Evolutionary conservation across 2,797 vertebrate genomes (phyloP).

Genomic region (Sciaenops ocellatus): DNA sequence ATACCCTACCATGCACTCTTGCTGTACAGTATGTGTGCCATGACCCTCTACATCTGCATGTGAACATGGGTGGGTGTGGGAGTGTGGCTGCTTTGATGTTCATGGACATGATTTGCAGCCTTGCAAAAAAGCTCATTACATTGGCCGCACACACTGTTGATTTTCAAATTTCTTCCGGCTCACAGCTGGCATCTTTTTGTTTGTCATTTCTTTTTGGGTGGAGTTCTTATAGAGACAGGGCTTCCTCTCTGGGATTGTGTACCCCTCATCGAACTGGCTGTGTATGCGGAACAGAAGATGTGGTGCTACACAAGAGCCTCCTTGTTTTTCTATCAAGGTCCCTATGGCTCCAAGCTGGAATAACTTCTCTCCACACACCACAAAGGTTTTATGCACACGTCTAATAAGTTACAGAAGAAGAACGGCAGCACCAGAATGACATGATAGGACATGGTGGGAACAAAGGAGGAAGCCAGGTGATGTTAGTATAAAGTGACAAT

Average conservation of each 20-base stretch:
- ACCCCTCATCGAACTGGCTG: background rate
- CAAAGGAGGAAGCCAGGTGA: background rate
- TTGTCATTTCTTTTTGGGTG: background rate
- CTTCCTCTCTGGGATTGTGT: background rate
- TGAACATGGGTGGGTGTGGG: background rate
- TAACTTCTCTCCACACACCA: no score
- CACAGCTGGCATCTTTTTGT: background rate
- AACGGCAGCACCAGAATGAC: no score
- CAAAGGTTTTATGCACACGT: no score
- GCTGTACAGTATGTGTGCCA: background rate
- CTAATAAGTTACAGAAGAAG: no score
- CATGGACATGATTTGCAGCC: background rate
- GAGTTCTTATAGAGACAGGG: background rate
- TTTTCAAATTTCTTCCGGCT: background rate
- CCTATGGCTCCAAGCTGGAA: no score
- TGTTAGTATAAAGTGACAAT: background rate
- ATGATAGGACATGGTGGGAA: no score
- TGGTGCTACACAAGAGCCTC: background rate
- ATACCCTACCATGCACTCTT: background rate
- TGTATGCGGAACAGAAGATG: background rate
- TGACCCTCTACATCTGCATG: background rate
- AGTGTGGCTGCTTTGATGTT: slow-evolving; percentile 2
- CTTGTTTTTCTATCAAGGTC: background rate
- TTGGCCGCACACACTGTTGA: background rate
- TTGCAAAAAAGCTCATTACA: background rate